phyloP scores from a whole-genome alignment of 2,113 vertebrate genomes.

The Megaleporinus macrocephalus region DNA sequence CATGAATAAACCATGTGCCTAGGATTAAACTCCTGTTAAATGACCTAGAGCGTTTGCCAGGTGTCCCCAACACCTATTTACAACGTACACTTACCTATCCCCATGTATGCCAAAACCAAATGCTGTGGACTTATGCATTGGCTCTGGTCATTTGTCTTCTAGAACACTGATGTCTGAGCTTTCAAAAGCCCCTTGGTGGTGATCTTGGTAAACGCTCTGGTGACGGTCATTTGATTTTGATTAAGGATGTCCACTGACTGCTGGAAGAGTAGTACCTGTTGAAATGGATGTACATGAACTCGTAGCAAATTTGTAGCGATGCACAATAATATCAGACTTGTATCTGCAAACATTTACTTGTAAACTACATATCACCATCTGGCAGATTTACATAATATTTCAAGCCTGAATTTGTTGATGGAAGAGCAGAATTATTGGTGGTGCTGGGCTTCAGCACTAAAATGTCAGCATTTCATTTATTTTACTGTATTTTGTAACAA shows the following conservation, averaged over 20 bases:
- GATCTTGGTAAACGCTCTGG: background rate
- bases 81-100: slow-evolving; percentile 31
- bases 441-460: too few species aligned
- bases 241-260: background rate
- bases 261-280: slow-evolving; percentile 11
- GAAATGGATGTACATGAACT: background rate
- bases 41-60: slow-evolving; percentile 71
- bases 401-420: too few species aligned
- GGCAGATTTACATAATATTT: too few species aligned
- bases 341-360: too few species aligned
- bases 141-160: slow-evolving; percentile 18
- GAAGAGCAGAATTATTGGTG: too few species aligned
- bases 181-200: background rate
- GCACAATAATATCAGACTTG: too few species aligned
- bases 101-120: slow-evolving; percentile 25
- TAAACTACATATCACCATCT: too few species aligned
- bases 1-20: slow-evolving; percentile 82
- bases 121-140: slow-evolving; percentile 18
- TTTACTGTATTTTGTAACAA: too few species aligned
- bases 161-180: slow-evolving; percentile 6
- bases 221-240: background rate
- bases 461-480: too few species aligned
- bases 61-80: slow-evolving; percentile 60
- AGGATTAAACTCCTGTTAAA: slow-evolving; percentile 80
- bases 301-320: background rate